Evolutionary conservation across 2,113 vertebrate species (phyloP).

Genomic region (Psilopsiagon aurifrons): DNA sequence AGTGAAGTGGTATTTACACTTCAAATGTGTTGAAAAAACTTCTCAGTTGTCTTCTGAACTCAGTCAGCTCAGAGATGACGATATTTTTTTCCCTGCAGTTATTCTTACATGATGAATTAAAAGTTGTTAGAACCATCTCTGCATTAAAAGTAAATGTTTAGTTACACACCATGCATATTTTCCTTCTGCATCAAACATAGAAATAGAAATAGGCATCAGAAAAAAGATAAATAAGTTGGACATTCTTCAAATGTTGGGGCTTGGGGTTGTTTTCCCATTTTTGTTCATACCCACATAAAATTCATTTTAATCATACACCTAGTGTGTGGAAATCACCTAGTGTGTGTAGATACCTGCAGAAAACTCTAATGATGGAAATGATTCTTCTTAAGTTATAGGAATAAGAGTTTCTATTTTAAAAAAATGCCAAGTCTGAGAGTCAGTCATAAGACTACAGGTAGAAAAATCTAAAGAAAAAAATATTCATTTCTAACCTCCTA

Average conservation of each 20-base stretch:
- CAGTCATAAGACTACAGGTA: background rate
- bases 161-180: background rate
- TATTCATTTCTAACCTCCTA: background rate
- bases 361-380: background rate
- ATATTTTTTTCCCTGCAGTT: background rate
- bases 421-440: background rate
- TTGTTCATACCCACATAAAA: background rate
- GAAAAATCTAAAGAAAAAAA: background rate
- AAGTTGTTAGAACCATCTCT: background rate
- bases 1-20: background rate
- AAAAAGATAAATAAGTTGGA: background rate
- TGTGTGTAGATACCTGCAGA: background rate
- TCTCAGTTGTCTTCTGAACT: background rate
- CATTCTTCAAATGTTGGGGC: background rate
- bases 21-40: background rate
- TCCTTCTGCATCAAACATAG: background rate
- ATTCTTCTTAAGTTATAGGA: background rate
- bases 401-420: background rate
- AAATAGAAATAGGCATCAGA: background rate
- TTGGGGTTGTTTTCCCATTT: background rate
- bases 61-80: background rate
- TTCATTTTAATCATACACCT: background rate
- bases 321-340: background rate
- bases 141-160: background rate
- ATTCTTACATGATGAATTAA: background rate